phyloP scores from a whole-genome alignment of 2,797 vertebrate genomes.

The Eptatretus atami region DNA sequence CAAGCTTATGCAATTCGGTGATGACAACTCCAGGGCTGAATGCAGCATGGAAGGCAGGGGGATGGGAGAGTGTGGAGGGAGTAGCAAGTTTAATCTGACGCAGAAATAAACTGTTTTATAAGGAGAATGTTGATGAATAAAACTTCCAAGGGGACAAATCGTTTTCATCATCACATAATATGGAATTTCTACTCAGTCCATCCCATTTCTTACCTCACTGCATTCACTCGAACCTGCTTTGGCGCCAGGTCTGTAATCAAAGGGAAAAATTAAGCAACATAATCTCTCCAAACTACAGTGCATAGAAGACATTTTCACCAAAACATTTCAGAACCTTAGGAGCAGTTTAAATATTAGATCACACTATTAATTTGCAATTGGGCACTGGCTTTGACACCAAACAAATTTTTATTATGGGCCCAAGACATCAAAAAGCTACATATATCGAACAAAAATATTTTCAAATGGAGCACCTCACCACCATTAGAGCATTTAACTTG shows the following conservation, averaged over 20 bases:
- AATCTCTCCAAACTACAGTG: neutral
- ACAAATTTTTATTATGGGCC: no score
- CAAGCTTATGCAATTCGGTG: constrained; percentile 32
- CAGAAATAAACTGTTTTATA: constrained; percentile 5
- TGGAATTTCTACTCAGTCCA: constrained; percentile 7
- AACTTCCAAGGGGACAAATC: no score
- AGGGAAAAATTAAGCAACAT: neutral
- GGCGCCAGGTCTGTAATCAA: constrained; percentile 23
- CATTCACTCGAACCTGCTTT: constrained; percentile 33
- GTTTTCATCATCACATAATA: neutral
- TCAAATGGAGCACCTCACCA: no score
- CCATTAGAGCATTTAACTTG: no score
- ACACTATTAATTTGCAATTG: no score
- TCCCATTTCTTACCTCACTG: constrained; percentile 21
- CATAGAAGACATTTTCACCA: neutral
- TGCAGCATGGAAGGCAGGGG: no score
- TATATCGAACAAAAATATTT: no score
- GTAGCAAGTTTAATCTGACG: no score
- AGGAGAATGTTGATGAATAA: neutral
- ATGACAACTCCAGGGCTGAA: constrained; percentile 31
- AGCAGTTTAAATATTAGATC: no score
- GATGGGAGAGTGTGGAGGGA: no score
- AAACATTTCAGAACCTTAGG: neutral
- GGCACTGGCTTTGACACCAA: no score
- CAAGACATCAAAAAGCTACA: no score